Percentiles rank a stretch among this genome's conserved stretches.
Conservation (phyloP, 2,113 vertebrate species). For the Gymnorhina tibicen region DNA sequence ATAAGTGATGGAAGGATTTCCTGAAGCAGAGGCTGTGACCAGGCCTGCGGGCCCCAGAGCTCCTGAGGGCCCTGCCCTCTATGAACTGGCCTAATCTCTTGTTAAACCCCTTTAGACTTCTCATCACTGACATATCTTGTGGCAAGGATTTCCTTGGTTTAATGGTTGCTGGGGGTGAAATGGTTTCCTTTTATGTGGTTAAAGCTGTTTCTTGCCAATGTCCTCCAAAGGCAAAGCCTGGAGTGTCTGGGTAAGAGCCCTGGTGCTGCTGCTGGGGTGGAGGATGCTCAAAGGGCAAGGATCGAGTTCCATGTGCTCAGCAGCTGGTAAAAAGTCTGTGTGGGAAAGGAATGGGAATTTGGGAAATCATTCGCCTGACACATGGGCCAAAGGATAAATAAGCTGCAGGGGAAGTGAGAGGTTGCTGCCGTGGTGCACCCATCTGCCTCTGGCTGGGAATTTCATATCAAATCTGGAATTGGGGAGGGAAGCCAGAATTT, state of each 20-base stretch:
- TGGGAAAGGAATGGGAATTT: neutral
- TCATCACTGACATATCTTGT: accelerated
- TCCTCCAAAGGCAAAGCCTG: neutral
- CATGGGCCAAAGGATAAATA: neutral
- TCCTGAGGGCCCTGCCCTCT: neutral
- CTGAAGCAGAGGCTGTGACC: neutral
- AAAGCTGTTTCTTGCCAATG: neutral
- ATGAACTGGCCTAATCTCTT: neutral
- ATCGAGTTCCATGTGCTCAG: accelerated
- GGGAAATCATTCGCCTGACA: neutral
- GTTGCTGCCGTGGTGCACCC: accelerated
- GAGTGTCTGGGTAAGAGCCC: neutral
- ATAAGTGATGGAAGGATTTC: neutral
- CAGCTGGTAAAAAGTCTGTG: neutral
- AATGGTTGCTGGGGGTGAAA: neutral
- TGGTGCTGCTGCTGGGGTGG: accelerated
- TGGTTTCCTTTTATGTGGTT: accelerated
- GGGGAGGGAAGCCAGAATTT: neutral
- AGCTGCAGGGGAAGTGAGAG: neutral
- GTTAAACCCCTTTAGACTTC: neutral
- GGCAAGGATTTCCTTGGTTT: neutral
- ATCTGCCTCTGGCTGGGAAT: neutral
- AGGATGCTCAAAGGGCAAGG: neutral
- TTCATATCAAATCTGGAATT: neutral
- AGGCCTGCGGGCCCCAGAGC: accelerated